A percentile compares a stretch with the other conserved stretches of the same genome.
These are phyloP conservation scores for Limonius californicus DNA, from an alignment of 1,140 invertebrate species.

Conservation along the genomic window DNA sequence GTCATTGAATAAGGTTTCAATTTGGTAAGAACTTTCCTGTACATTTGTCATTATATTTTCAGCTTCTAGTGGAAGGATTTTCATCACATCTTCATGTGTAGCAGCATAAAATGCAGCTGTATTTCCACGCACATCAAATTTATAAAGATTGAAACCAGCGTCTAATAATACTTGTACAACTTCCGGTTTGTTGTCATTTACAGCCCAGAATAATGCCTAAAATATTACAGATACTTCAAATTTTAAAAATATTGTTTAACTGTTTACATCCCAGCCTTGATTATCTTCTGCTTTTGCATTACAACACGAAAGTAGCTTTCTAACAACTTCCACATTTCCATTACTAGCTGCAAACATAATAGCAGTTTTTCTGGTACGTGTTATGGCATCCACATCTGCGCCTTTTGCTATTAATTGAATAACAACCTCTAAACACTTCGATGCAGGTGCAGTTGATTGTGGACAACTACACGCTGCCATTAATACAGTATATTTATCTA, in stretches of 20 bases:
- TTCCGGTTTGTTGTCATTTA: slow-evolving; percentile 45
- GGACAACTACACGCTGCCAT: slow-evolving; percentile 40
- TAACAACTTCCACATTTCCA: slow-evolving; percentile 45
- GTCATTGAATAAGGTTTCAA: too few relatives aligned
- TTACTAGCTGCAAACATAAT: slow-evolving; percentile 50
- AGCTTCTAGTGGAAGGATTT: too few relatives aligned
- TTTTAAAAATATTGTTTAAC: slow-evolving; percentile 22
- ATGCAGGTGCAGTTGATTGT: slow-evolving; percentile 24
- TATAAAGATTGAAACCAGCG: slow-evolving; percentile 40
- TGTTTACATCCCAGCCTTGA: slow-evolving; percentile 47
- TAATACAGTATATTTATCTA: slow-evolving; percentile 35
- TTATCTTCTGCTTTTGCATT: slow-evolving; percentile 47
- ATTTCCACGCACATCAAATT: slow-evolving; percentile 5
- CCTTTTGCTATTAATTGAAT: slow-evolving; percentile 36
- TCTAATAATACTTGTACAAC: slow-evolving; percentile 47
- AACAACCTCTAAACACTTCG: slow-evolving; percentile 30
- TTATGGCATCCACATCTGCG: slow-evolving; percentile 44
- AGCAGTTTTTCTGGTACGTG: slow-evolving; percentile 48
- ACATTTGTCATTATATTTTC: too few relatives aligned
- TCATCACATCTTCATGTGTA: too few relatives aligned
- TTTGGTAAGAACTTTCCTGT: too few relatives aligned
- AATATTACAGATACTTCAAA: slow-evolving; percentile 6
- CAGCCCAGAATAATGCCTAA: slow-evolving; percentile 51
- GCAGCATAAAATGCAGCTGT: too few relatives aligned
- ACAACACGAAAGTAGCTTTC: slow-evolving; percentile 42